Evolutionary conservation across 30 jellyfish, hydroid and myxozoan species (phyloP).

Genomic region (Pseudorhiza aurosa): DNA sequence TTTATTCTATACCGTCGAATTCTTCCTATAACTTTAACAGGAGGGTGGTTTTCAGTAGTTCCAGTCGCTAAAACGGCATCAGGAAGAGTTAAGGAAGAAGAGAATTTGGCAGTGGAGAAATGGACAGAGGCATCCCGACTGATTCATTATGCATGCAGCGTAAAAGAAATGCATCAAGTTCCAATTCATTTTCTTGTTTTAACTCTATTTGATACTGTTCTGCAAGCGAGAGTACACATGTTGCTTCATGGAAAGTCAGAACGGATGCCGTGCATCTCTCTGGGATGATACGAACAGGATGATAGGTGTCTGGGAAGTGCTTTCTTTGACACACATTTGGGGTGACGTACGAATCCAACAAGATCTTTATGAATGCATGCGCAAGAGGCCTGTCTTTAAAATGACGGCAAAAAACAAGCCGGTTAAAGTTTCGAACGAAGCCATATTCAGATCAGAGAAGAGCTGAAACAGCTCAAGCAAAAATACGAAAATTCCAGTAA

Average conservation of each 20-base stretch:
- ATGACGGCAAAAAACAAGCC: neutral
- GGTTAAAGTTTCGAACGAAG: neutral
- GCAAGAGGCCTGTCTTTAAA: slow-evolving; percentile 1
- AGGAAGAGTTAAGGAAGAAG: too few species aligned
- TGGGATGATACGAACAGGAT: slow-evolving; percentile 10
- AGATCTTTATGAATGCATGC: slow-evolving; percentile 5
- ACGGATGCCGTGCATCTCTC: neutral
- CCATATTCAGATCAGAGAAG: neutral
- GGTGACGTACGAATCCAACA: neutral
- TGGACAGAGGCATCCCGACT: too few species aligned
- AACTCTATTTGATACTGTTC: neutral
- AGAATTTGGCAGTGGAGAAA: too few species aligned
- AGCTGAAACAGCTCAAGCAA: neutral
- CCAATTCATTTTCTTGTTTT: neutral
- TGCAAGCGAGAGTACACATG: too few species aligned
- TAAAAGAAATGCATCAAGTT: neutral
- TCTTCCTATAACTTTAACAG: too few species aligned
- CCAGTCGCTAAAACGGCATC: too few species aligned
- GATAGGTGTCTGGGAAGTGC: too few species aligned
- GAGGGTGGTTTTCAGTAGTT: too few species aligned
- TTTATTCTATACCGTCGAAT: too few species aligned
- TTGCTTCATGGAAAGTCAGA: neutral
- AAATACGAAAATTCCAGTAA: too few species aligned
- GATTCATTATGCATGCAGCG: neutral
- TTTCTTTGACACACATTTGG: neutral